A percentile compares a stretch with the other conserved stretches of the same genome.
These are phyloP conservation scores for Aphidius ervi DNA, from an alignment of 1,140 invertebrate species.

Conservation along the genomic window DNA sequence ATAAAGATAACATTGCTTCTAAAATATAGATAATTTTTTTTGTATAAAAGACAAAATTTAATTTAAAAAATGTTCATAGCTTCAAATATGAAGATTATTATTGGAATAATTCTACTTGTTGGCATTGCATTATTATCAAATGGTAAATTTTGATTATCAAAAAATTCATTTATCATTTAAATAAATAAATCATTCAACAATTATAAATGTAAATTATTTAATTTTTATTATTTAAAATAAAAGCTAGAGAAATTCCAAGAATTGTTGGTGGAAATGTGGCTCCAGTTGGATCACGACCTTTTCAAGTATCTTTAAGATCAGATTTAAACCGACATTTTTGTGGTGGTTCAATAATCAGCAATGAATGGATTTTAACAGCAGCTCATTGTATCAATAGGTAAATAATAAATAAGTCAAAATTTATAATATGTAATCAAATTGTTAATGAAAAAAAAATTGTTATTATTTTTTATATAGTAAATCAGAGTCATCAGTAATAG, in stretches of 20 bases:
- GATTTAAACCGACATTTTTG: constrained; percentile 41
- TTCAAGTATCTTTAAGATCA: constrained; percentile 48
- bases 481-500: constrained; percentile 1
- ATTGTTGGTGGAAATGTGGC: constrained; percentile 34
- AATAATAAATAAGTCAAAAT: background rate
- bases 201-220: background rate
- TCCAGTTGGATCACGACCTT: constrained; percentile 43
- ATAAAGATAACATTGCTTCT: too few species aligned
- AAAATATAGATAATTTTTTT: too few species aligned
- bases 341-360: constrained; percentile 54
- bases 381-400: constrained; percentile 50
- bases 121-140: too few species aligned
- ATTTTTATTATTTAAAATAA: background rate
- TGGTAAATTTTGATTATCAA: too few species aligned
- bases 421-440: too few species aligned
- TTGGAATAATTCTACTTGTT: too few species aligned
- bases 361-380: constrained; percentile 53
- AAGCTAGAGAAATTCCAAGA: constrained; percentile 13
- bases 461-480: background rate
- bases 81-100: too few species aligned
- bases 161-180: too few species aligned
- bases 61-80: too few species aligned
- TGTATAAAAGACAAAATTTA: too few species aligned
- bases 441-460: background rate
- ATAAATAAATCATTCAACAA: too few species aligned